Conservation (phyloP, 92 coral and sea anemone species). For the Parazoanthus atlanticus region DNA sequence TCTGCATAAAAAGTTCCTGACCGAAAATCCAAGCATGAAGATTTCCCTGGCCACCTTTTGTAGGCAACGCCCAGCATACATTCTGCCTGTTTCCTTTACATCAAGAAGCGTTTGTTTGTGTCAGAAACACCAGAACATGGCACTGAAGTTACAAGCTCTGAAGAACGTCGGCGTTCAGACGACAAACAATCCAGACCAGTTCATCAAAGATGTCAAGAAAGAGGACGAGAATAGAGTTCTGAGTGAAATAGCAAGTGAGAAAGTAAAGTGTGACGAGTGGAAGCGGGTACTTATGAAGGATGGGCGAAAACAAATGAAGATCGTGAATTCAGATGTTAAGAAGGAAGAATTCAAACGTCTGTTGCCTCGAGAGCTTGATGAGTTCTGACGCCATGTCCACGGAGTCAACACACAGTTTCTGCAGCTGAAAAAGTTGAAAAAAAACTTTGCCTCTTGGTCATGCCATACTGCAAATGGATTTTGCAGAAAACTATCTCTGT, state of each 20-base stretch:
- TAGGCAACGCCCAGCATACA: too few species aligned
- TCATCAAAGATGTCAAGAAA: slow-evolving; percentile 15
- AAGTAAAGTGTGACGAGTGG: slow-evolving; percentile 12
- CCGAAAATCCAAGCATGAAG: slow-evolving; percentile 12
- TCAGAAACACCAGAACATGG: slow-evolving; percentile 27
- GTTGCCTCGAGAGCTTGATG: too few species aligned
- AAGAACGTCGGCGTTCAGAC: slow-evolving; percentile 6
- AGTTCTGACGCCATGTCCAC: too few species aligned
- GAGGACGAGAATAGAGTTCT: background rate
- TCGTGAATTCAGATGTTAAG: background rate
- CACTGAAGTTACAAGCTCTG: background rate
- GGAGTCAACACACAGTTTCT: too few species aligned
- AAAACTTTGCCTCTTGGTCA: too few species aligned
- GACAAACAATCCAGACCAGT: slow-evolving; percentile 2
- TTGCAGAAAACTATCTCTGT: too few species aligned
- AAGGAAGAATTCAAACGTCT: slow-evolving; percentile 16
- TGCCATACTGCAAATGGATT: too few species aligned
- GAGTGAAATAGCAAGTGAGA: background rate
- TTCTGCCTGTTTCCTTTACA: slow-evolving; percentile 7
- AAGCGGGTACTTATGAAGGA: background rate
- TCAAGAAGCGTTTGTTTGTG: slow-evolving; percentile 5
- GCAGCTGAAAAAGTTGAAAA: too few species aligned
- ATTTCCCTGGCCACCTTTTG: too few species aligned
- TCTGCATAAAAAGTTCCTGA: slow-evolving; percentile 7
- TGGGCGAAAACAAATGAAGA: background rate